Base-by-base conservation (phyloP, 2,888 invertebrate genomes). In the Nomada ferruginata region DNA sequence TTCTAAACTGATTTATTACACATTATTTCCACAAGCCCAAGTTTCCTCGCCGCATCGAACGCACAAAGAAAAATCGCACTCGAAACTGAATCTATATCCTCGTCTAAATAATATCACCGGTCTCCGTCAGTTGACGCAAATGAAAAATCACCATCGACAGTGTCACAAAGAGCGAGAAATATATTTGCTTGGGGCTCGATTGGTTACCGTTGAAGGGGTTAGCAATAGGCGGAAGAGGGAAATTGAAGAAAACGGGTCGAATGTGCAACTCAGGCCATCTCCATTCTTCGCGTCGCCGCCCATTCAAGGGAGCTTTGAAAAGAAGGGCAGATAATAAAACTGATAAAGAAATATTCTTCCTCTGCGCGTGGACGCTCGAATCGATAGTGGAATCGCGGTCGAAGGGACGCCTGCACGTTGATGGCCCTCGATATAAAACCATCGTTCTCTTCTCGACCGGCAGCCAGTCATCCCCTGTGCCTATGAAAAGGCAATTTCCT, bases 361-460 rank as follows among this genome's bases (percentile, higher is more conserved):
- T 73, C 69, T 70, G 72, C 70, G 66, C 69, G 82, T 80, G 84
- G 59, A 76, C 47, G 84, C 76, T 70, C 77, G 85, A 87, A 87
- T 90, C 89, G 90, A 90, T 90, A 89, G 85, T 83, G 83, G 82
- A 80, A 87, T 84, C 73, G 82, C 71, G 84, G 82, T 77, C 79
- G 86, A 84, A 87, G 82, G 87, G 86, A 89, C 89, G 87, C 85
- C 88, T 87, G 84, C 72, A 79, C 72, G 70, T 70, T 78, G 83
- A 83, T 83, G 76, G 70, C 65, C 82, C 83, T 76, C 76, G 76
- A 76, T 68, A 70, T 76, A 76, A 85, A 80, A 61, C 76, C 74
- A 71, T 81, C 83, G 72, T 79, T 80, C 80, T 63, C 65, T 76
- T 70, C 74, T 66, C 63, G 77, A 60, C 50, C 52, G 71, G 59